Base-by-base conservation (phyloP, 2,888 invertebrate genomes). In the Himalopsyche tibetana region DNA sequence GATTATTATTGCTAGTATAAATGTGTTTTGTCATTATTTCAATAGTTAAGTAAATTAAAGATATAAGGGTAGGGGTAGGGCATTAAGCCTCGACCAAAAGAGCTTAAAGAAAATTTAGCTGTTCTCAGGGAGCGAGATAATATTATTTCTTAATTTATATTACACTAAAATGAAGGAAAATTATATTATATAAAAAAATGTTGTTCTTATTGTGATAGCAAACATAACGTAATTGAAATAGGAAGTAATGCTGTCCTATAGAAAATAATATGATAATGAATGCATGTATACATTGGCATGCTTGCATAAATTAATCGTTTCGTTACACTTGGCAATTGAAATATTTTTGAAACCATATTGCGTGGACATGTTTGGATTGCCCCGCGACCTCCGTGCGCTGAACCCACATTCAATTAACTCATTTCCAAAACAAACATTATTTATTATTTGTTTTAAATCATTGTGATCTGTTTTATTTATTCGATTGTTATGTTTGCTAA, bases 381-480 rank as follows among this genome's bases (percentile, higher is more conserved):
- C 15, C 69, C 15, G 19, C 69, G 36, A 74, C 28, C 74, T 74
- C 12, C 74, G 63, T 19, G 6, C 74, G 36, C 74, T 74, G 74
- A 74, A 38, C 74, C 74, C 74, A 36, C 38, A 74, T 28, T 15
- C 51, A 51, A 51, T 51, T 51, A 15, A 74, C 74, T 69, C 69
- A 28, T 69, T 69, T 69, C 74, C 74, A 74, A 74, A 74, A 38
- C 74, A 74, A 74, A 74, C 51, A 51, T 51, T 51, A 51, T 51
- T 51, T 51, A 15, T 9, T 74, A 38, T 74, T 74, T 74, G 74
- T 12, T 28, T 36, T 15, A 36, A 36, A 74, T 74, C 36, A 74
- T 74, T 74, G 28, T 36, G 74, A 74, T 36, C 36, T 74, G 38
- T 36, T 74, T 74, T 36, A 74, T 74, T 36, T 36, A 38, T 38